These are phyloP conservation scores for Tympanoctomys barrerae DNA, from an alignment of 2,797 vertebrate genomes.

Conservation along the genomic window DNA sequence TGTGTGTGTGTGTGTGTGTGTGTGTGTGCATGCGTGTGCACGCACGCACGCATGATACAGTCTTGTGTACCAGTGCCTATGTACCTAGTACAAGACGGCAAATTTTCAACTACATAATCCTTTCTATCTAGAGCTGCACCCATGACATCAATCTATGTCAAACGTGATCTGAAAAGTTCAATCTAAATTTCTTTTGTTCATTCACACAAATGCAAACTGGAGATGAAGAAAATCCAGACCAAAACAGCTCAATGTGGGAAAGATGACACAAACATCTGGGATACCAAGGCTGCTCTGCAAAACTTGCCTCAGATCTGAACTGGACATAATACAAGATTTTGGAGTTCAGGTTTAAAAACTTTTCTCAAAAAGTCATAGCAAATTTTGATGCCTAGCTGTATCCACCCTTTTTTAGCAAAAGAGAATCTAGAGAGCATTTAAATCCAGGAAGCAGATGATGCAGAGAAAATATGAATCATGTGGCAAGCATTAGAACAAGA, in stretches of 20 bases:
- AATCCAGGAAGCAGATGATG: neutral
- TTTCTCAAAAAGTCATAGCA: slow-evolving; percentile 40
- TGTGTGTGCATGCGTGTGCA: too few relatives aligned
- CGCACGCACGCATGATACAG: too few relatives aligned
- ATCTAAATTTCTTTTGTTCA: neutral
- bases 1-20: too few relatives aligned
- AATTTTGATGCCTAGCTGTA: neutral
- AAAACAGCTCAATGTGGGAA: neutral
- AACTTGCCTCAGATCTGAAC: neutral
- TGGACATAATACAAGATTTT: neutral
- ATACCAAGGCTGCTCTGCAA: neutral
- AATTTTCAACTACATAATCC: slow-evolving; percentile 24
- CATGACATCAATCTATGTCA: neutral
- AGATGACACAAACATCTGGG: neutral
- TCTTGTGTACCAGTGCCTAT: neutral
- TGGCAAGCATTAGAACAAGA: neutral
- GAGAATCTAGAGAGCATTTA: slow-evolving; percentile 48
- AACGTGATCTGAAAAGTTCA: neutral
- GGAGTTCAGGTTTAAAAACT: neutral
- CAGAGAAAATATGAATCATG: neutral
- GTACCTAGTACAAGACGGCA: neutral
- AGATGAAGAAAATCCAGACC: slow-evolving; percentile 1
- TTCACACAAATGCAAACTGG: neutral
- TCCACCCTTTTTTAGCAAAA: neutral
- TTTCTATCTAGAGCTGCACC: neutral